These are phyloP conservation scores for Apamea anceps DNA, from an alignment of 2,888 invertebrate species.

Conservation along the genomic window DNA sequence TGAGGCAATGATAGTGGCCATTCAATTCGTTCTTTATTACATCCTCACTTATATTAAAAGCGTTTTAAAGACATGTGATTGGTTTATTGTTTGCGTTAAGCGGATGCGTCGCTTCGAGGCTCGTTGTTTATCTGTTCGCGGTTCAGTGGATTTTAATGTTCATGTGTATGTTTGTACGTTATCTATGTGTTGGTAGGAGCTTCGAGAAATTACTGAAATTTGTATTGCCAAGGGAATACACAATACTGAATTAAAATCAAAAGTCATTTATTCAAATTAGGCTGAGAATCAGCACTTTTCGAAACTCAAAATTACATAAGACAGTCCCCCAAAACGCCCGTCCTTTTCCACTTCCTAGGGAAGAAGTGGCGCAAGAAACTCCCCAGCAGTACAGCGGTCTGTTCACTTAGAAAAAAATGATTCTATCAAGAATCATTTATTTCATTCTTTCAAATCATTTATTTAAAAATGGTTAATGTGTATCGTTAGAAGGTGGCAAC, in stretches of 20 bases:
- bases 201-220: neutral
- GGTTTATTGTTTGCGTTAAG: conserved; percentile 5
- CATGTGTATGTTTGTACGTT: neutral
- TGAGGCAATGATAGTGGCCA: conserved; percentile 11
- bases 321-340: too few species aligned
- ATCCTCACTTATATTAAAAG: neutral
- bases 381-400: too few species aligned
- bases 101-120: neutral
- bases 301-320: too few species aligned
- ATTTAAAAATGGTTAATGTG: neutral
- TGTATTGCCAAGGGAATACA: neutral
- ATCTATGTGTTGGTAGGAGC: neutral
- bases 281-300: too few species aligned
- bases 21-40: conserved; percentile 14
- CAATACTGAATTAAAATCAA: neutral
- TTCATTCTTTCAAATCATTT: neutral
- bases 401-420: too few species aligned
- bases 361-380: too few species aligned
- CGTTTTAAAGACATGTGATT: neutral
- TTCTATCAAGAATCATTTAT: neutral
- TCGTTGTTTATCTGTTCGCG: conserved; percentile 19
- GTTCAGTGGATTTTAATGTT: conserved; percentile 38
- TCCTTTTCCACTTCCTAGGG: too few species aligned
- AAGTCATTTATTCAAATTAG: too few species aligned
- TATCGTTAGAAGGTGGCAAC: neutral